Evolutionary conservation across 2,888 invertebrate species (phyloP), one percentile per base, ranked within the genome.

Genomic region (Tetranychus truncatus): DNA sequence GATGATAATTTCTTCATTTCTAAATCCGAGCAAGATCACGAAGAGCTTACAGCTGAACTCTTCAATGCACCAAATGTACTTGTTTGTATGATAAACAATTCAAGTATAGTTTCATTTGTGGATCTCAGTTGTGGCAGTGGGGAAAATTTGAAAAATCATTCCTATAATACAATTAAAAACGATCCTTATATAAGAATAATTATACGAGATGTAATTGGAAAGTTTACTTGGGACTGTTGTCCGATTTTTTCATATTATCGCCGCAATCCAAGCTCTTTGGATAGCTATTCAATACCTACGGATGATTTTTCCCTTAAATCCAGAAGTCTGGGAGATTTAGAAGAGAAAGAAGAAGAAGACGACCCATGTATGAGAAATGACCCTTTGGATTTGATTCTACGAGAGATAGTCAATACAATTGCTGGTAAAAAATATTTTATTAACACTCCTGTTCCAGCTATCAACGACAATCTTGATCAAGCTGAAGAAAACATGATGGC

Each of bases 211-310:
- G 86, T 95, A 75, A 90, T 91, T 46, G 95, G 96, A 73, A 96
- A 95, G 84, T 91, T 92, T 74, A 92, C 92, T 80, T 96, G 96
- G 95, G 95, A 96, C 84, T 92, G 92, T 66, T 91, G 93, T 0
- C 90, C 94, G 76, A 85, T 96, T 0, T 92, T 92, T 83, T 75
- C 73, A 45, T 9, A 45, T 21, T n/a, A 71, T 21, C 24, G n/a
- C 15, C 21, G 66, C 24, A 45, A 72, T 18, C 11, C 45, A 24
- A 45, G 45, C 20, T 45, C 44, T 72, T 20, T 45, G n/a, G 72
- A 72, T 20, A 72, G 34, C 6, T 44, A 72, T 72, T 72, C 72
- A n/a, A 11, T 45, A 24, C 72, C 20, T n/a, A n/a, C n/a, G 6
- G 83, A 80, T 9, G 78, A 77, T n/a, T 76, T 78, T 24, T 72